Evolutionary conservation across 2,888 invertebrate genomes (phyloP), one percentile per base, ranked within the genome.

Genomic region (Drosophila anomelani): DNA sequence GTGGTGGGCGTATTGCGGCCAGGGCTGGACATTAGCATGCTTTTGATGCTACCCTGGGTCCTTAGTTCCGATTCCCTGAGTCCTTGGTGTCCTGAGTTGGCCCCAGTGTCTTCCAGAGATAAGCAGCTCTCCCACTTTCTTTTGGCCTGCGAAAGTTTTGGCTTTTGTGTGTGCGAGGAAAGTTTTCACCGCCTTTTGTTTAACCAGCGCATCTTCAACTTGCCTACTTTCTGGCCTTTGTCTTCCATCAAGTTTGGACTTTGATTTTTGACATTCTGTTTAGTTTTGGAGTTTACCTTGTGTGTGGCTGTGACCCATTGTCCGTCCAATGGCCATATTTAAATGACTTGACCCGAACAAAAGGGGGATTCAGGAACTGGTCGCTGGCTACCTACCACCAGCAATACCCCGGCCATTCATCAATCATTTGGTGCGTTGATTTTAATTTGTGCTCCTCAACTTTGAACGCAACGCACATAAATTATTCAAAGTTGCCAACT

Each of bases 191-290:
- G 79, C 80, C 82, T 74, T 70, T 85, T 76, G 77, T 79, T 82
- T 88, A 78, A 72, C 54, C 63, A 58, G 46, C 53, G 53, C 71
- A 56, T 63, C 63, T 72, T 74, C 57, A 57, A 62, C 72, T 63
- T 53, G 74, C 70, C 60, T 70, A 71, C 59, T 58, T 39, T 53
- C 59, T 47, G 69, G 71, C 55, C 55, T 39, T 60, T 57, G 63
- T 56, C 63, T 74, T 53, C 54, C 55, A 89, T 83, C 83, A 80
- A 88, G 87, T 85, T 85, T 89, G 76, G 85, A 84, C 89, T 85
- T 89, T 87, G 88, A 89, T 87, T 89, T 85, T 85, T 89, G 89
- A 85, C 89, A 89, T 85, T 84, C 87, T 85, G 76, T 85, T 85
- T 83, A 76, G 81, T 69, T 85, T 75, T 73, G 44, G 61, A 77